Evolutionary conservation across 2,888 invertebrate species (phyloP).

Genomic region (Drosophila eohydei): DNA sequence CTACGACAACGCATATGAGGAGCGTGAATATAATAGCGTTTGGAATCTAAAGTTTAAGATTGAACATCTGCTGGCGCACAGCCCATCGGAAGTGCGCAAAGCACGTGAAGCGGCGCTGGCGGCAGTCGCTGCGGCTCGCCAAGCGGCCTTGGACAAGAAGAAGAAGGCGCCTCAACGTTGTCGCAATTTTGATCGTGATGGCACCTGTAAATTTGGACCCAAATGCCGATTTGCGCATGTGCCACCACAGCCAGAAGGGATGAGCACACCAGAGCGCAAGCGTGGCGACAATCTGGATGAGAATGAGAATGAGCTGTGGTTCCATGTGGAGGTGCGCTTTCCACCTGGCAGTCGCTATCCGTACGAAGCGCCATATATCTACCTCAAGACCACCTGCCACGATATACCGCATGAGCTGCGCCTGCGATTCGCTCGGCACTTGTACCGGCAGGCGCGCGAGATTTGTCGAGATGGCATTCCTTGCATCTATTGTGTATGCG

Average conservation of each 20-base stretch:
- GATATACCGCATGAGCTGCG: constrained; percentile 88
- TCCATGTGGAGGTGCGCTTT: constrained; percentile 91
- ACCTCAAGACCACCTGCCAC: constrained; percentile 88
- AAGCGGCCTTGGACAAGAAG: constrained; percentile 49
- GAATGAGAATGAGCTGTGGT: constrained; percentile 85
- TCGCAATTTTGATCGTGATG: constrained; percentile 86
- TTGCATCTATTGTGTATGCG: constrained; percentile 89
- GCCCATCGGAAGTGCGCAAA: constrained; percentile 86
- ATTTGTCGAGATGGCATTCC: constrained; percentile 89
- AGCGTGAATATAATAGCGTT: constrained; percentile 88
- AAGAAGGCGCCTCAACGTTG: constrained; percentile 85
- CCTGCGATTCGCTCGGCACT: constrained; percentile 88
- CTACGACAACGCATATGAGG: constrained; percentile 89
- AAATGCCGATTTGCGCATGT: constrained; percentile 91
- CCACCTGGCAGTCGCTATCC: constrained; percentile 90
- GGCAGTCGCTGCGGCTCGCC: constrained; percentile 82
- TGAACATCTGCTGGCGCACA: constrained; percentile 87
- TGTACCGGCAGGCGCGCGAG: constrained; percentile 89
- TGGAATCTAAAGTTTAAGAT: constrained; percentile 90
- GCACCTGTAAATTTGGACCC: constrained; percentile 90
- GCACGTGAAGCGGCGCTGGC: constrained; percentile 83
- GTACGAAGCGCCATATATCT: constrained; percentile 90
- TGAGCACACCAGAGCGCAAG: constrained; percentile 48
- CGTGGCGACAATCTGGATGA: constrained; percentile 60
- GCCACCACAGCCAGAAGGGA: constrained; percentile 61